These are phyloP conservation scores for Diadema setosum DNA, from an alignment of 35 echinoderm and acorn worm genomes.

Conservation along the genomic window DNA sequence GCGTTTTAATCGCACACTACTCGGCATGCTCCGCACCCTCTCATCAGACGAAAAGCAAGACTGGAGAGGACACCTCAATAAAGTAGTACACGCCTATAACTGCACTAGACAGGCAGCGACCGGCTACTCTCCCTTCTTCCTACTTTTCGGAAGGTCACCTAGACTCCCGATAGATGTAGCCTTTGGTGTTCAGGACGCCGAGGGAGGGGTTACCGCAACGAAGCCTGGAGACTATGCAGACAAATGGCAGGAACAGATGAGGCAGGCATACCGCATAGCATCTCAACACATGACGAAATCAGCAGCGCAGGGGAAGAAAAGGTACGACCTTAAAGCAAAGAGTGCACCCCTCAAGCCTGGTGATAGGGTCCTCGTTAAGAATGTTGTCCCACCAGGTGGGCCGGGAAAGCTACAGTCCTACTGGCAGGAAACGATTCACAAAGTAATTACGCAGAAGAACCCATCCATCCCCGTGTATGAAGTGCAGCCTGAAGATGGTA, in stretches of 20 bases:
- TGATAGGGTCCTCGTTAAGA: constrained; percentile 55
- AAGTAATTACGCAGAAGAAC: not conserved
- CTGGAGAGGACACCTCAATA: constrained; percentile 44
- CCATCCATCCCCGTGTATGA: constrained; percentile 48
- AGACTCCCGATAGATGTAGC: constrained; percentile 56
- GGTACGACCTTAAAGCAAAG: constrained; percentile 36
- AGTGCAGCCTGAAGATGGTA: constrained; percentile 46
- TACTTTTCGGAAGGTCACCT: constrained; percentile 63
- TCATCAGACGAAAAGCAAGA: constrained; percentile 3
- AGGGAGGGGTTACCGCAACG: not conserved
- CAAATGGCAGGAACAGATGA: constrained; percentile 54
- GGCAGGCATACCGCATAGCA: constrained; percentile 50
- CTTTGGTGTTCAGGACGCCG: constrained; percentile 36
- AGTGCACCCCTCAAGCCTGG: constrained; percentile 3
- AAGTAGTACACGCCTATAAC: constrained; percentile 79
- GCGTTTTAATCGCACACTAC: constrained; percentile 39
- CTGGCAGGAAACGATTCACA: constrained; percentile 46
- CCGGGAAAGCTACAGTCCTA: constrained; percentile 58
- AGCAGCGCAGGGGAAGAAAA: not conserved
- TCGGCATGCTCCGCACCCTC: constrained; percentile 19
- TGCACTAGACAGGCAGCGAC: constrained; percentile 61
- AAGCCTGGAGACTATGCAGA: not conserved
- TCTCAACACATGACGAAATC: not conserved
- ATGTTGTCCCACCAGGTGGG: constrained; percentile 30
- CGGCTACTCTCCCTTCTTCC: constrained; percentile 58